These are phyloP conservation scores for Dolomedes plantarius DNA, from an alignment of 2,888 invertebrate species.

Conservation along the genomic window DNA sequence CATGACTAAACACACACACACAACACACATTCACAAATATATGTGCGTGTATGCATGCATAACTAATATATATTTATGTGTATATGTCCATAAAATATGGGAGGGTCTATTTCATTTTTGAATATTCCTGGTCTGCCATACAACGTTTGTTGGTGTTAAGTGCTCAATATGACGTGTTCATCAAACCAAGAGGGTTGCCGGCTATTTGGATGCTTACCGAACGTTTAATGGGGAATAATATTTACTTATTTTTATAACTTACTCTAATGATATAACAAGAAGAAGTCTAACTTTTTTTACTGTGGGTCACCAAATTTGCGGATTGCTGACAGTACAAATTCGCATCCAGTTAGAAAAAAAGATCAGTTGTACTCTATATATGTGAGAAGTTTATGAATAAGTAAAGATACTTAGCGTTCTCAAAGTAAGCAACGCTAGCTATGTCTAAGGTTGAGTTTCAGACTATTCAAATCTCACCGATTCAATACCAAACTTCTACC, in stretches of 20 bases:
- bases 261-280: conserved; percentile 4
- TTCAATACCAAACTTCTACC: conserved; percentile 19
- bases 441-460: conserved; percentile 8
- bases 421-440: conserved; percentile 17
- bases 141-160: conserved; percentile 8
- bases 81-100: neutral
- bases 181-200: neutral
- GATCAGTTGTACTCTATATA: neutral
- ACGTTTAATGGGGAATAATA: neutral
- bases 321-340: conserved; percentile 9
- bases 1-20: too few relatives aligned
- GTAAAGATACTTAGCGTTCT: neutral
- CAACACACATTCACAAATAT: too few relatives aligned
- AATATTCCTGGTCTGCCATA: neutral
- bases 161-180: conserved; percentile 32
- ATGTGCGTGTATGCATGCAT: neutral
- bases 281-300: neutral
- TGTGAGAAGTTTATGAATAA: neutral
- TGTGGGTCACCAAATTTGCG: neutral
- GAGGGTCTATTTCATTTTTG: neutral
- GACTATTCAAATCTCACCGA: conserved; percentile 4
- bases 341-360: neutral
- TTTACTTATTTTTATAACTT: conserved; percentile 30
- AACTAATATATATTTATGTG: conserved; percentile 19
- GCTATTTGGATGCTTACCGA: neutral